Conservation (phyloP, 2,113 vertebrate genomes). For the Delphinus delphis region DNA sequence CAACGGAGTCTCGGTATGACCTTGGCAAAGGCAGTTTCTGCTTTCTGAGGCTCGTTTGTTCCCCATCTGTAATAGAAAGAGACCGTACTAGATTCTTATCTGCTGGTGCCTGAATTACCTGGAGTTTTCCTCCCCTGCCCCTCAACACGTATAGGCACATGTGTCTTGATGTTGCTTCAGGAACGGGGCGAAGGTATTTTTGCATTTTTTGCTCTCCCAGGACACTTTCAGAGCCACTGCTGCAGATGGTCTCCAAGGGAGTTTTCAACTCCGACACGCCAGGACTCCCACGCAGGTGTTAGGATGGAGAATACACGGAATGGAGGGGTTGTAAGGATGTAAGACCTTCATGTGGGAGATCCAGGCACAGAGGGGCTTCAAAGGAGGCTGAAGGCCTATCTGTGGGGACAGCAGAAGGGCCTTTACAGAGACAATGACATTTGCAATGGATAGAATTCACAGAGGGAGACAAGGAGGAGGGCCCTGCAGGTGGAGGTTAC, state of each 20-base stretch:
- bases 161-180: neutral
- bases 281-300: neutral
- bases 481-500: neutral
- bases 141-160: neutral
- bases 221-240: neutral
- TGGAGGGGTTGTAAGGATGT: fast-evolving
- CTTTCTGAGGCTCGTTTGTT: neutral
- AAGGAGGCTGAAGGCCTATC: neutral
- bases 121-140: too few species aligned
- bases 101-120: neutral
- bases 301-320: neutral
- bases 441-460: neutral
- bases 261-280: neutral
- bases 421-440: neutral
- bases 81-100: neutral
- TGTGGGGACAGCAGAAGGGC: neutral
- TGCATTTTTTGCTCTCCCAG: neutral
- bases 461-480: neutral
- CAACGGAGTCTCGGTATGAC: neutral
- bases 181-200: neutral
- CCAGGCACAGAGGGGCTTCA: neutral
- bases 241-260: neutral
- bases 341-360: neutral
- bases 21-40: neutral
- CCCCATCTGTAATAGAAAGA: neutral